These are phyloP conservation scores for Eulemur coronatus DNA, from an alignment of 2,797 vertebrate genomes.

Conservation along the genomic window DNA sequence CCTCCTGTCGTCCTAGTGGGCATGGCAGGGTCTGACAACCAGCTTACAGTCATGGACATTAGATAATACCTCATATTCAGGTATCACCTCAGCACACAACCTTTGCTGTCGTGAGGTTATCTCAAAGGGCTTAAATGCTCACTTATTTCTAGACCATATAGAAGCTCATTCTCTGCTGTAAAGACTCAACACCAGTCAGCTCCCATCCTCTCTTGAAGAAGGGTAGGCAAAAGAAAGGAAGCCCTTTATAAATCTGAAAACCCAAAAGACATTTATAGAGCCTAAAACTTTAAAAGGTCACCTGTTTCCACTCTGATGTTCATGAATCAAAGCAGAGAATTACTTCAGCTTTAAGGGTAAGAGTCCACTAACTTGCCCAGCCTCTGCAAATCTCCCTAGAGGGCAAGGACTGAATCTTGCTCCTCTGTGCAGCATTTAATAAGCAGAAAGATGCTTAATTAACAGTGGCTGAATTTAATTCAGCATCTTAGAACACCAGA, in stretches of 20 bases:
- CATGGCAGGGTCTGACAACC: slow-evolving; percentile 67
- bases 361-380: no score
- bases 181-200: slow-evolving; percentile 72
- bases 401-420: not conserved
- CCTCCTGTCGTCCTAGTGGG: slow-evolving; percentile 74
- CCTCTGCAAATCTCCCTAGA: not conserved
- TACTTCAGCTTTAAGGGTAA: not conserved
- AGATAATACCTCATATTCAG: slow-evolving; percentile 75
- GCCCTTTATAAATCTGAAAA: not conserved
- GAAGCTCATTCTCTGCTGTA: slow-evolving; percentile 73
- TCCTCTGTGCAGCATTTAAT: not conserved
- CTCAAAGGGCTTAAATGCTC: slow-evolving; percentile 79
- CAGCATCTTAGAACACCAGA: not conserved
- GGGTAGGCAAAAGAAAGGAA: slow-evolving; percentile 34
- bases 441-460: not conserved
- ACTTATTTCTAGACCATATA: slow-evolving; percentile 79
- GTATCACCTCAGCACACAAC: slow-evolving; percentile 81
- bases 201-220: slow-evolving; percentile 75
- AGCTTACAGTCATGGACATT: slow-evolving; percentile 73
- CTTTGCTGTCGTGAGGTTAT: slow-evolving; percentile 73
- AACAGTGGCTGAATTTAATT: not conserved
- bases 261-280: not conserved
- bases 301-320: slow-evolving; percentile 63
- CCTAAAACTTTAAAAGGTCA: slow-evolving; percentile 50
- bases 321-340: slow-evolving; percentile 27